phyloP scores from a whole-genome alignment of 2,113 vertebrate species.

The Corvus cornix region DNA sequence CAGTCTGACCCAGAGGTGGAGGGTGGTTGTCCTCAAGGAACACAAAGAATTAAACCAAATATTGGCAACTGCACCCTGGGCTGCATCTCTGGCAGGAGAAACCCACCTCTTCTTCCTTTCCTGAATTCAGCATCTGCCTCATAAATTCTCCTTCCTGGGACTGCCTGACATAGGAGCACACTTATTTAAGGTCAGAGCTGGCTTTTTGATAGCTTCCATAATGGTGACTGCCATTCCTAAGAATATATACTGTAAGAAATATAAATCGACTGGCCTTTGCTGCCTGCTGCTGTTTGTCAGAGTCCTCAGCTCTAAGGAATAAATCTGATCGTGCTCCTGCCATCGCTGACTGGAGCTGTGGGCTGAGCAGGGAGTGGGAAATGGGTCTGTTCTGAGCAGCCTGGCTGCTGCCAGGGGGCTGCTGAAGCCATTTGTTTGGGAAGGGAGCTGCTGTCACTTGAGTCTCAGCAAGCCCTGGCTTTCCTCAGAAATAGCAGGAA shows the following conservation, averaged over 20 bases:
- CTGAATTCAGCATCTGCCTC: background rate
- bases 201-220: constrained; percentile 56
- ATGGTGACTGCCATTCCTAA: constrained; percentile 31
- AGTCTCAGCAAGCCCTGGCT: background rate
- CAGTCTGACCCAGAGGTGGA: background rate
- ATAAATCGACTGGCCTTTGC: constrained; percentile 28
- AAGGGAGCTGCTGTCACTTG: background rate
- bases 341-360: background rate
- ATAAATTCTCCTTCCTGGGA: constrained; percentile 20
- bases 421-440: background rate
- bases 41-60: background rate
- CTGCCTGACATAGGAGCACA: background rate
- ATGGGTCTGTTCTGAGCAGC: background rate
- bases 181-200: constrained; percentile 41
- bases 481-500: background rate
- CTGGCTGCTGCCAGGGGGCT: background rate
- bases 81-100: background rate
- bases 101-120: background rate
- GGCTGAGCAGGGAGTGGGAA: background rate
- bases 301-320: background rate
- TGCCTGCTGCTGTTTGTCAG: constrained; percentile 28
- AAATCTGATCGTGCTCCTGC: background rate
- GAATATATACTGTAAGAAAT: constrained; percentile 17
- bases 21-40: background rate
- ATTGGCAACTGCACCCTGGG: background rate